Percentiles rank a stretch among this genome's conserved stretches.
Evolutionary conservation across 1,140 invertebrate species (phyloP).

Genomic region (Mylabris phalerata): DNA sequence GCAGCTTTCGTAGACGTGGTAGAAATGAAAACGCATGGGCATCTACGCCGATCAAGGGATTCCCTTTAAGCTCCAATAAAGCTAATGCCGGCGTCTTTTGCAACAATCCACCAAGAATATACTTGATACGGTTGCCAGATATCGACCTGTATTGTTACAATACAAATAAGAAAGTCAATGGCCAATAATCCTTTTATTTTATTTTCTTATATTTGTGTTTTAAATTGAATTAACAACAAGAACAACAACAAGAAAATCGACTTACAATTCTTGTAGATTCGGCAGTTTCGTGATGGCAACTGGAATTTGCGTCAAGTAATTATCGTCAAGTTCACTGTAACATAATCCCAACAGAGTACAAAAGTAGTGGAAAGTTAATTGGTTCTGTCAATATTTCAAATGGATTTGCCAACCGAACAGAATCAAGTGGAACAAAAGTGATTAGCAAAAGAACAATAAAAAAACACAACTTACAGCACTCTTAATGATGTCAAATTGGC

Average conservation of each 20-base stretch:
- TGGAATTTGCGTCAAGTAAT: constrained; percentile 60
- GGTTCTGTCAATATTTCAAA: too few species aligned
- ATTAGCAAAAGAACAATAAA: neutral
- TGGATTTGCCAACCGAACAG: too few species aligned
- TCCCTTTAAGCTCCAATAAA: constrained; percentile 62
- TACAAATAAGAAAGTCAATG: neutral
- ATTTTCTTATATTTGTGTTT: neutral
- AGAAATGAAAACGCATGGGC: constrained; percentile 58
- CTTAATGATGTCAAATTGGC: constrained; percentile 55
- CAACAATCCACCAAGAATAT: constrained; percentile 54
- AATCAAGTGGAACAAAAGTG: neutral
- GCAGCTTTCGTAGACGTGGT: constrained; percentile 63
- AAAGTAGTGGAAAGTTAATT: too few species aligned
- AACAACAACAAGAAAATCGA: constrained; percentile 20
- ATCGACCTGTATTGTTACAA: constrained; percentile 50
- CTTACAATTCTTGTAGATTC: constrained; percentile 67
- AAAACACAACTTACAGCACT: constrained; percentile 59
- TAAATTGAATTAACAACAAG: neutral
- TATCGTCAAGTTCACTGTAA: constrained; percentile 66
- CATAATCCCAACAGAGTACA: neutral
- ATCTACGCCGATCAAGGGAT: constrained; percentile 60
- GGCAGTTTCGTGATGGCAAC: constrained; percentile 55
- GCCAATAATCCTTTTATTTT: neutral
- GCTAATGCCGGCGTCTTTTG: constrained; percentile 52
- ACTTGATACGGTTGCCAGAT: constrained; percentile 61